Evolutionary conservation across 2,797 vertebrate genomes (phyloP).

Genomic region (Eospalax fontanierii): DNA sequence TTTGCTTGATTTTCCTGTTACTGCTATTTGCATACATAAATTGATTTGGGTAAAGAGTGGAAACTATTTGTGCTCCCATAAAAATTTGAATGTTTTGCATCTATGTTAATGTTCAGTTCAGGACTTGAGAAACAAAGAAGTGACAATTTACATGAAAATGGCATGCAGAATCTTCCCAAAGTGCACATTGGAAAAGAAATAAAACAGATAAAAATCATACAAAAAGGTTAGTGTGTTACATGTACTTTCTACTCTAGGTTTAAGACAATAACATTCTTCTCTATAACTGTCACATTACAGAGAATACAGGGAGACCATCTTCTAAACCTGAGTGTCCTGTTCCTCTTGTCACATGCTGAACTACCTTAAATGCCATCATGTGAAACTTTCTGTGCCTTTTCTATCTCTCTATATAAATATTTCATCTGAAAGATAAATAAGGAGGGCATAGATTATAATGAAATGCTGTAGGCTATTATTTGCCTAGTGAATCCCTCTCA

Average conservation of each 20-base stretch:
- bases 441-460: constrained; percentile 44
- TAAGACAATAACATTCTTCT: background rate
- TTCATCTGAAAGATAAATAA: constrained; percentile 56
- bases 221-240: background rate
- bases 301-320: accelerated
- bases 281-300: background rate
- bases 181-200: background rate
- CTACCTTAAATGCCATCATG: background rate
- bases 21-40: background rate
- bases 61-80: background rate
- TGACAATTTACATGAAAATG: background rate
- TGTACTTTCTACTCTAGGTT: background rate
- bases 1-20: background rate
- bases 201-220: background rate
- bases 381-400: background rate
- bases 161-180: background rate
- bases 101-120: background rate
- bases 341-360: background rate
- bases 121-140: background rate
- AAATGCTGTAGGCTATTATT: constrained; percentile 43
- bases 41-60: background rate
- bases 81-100: background rate
- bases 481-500: constrained; percentile 60
- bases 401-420: background rate
- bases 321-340: background rate